phyloP scores from a whole-genome alignment of 2,888 invertebrate genomes.

The Arge pagana region DNA sequence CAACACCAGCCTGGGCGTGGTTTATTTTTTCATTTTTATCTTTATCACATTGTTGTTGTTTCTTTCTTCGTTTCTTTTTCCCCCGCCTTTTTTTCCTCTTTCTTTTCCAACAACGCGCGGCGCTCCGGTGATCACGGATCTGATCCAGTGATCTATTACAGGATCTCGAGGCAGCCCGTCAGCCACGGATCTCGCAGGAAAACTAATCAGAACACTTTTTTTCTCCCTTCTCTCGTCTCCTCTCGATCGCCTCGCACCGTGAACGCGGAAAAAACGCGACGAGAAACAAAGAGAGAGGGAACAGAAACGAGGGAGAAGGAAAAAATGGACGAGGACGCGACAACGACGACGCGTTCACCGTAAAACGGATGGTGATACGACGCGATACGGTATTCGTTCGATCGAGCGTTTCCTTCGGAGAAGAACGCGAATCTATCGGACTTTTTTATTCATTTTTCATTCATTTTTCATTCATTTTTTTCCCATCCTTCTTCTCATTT shows the following conservation, averaged over 20 bases:
- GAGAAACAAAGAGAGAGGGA: not conserved
- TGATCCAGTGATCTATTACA: conserved; percentile 30
- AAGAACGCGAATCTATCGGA: no score
- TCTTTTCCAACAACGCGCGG: conserved; percentile 5
- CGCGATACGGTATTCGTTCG: not conserved
- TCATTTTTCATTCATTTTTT: no score
- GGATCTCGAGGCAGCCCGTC: conserved; percentile 10
- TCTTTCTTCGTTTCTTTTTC: not conserved
- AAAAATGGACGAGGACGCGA: not conserved
- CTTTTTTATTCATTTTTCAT: no score
- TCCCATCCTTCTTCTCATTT: no score
- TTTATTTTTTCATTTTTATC: not conserved
- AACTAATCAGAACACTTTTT: conserved; percentile 13
- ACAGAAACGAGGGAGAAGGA: not conserved
- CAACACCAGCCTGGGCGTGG: conserved; percentile 1
- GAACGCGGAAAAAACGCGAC: not conserved
- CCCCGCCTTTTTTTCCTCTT: not conserved
- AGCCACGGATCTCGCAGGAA: conserved; percentile 1
- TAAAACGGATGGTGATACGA: no score
- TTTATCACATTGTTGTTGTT: not conserved
- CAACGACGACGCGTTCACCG: not conserved
- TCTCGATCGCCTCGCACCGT: not conserved
- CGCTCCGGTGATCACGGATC: conserved; percentile 28
- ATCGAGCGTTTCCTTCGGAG: no score
- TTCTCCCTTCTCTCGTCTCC: not conserved